Base-by-base conservation (phyloP, 2,888 invertebrate species). In the Hyppa rectilinea region DNA sequence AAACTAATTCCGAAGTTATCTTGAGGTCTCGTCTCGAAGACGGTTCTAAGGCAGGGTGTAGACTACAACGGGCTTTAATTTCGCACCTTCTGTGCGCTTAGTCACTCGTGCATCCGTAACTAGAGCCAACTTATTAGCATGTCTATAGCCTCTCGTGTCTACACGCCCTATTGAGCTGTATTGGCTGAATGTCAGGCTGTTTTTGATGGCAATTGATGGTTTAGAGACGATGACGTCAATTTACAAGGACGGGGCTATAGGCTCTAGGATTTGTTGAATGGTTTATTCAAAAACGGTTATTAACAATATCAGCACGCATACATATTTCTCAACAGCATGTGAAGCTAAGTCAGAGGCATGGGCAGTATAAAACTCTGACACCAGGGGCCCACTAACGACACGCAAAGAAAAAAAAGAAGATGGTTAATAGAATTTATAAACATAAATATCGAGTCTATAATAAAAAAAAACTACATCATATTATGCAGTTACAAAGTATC, bases 1-100 rank as follows among this genome's bases (percentile, higher is more conserved):
- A 83, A 92, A 91, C 91, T 91, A 91, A 92, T 91, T 88, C 86
- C 84, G 75, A 88, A 91, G 90, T 89, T 90, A 87, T 88, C 89
- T 88, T 79, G 75, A 81, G 82, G 81, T 81, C 75, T 72, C 77
- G 80, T 85, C 85, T 87, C 85, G 76, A 85, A 88, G 88, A 89
- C 86, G 83, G 83, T 36, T 86, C 86, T 90, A 86, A 87, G 88
- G 87, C 86, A 82, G 73, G 83, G 87, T 81, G 53, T 71, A 55
- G 45, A 53, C 61, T 87, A 78, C 85, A 86, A 86, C 87, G 78
- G 86, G 87, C 88, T 90, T 90, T 89, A 90, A 89, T 89, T 89
- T 89, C 85, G 84, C 88, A 89, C 88, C 88, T 88, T 85, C 86
- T 85, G 80, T 80, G 75, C 88, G 86, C 81, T 87, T 73, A 81